Conservation (phyloP, 2,888 invertebrate genomes). For the Conus canariensis region DNA sequence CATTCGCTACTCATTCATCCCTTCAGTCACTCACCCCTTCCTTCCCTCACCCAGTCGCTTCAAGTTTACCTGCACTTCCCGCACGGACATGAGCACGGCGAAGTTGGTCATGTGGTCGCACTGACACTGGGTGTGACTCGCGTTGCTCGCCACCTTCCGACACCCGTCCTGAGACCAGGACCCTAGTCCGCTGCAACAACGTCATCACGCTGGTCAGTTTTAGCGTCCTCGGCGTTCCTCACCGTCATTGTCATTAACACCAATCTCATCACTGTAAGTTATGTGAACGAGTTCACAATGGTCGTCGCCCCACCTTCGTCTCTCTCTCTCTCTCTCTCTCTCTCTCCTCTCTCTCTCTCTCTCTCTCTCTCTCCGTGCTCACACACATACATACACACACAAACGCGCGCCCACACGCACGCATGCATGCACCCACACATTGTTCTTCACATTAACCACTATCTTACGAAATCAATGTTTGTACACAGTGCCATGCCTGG, state of each 20-base stretch:
- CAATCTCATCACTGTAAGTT: background rate
- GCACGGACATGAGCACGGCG: slow-evolving; percentile 77
- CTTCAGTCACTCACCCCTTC: too few relatives aligned
- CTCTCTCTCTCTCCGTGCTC: background rate
- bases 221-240: background rate
- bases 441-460: too few relatives aligned
- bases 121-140: slow-evolving; percentile 71
- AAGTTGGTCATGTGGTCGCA: slow-evolving; percentile 78
- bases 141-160: slow-evolving; percentile 58
- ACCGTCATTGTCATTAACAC: background rate
- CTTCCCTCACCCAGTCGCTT: too few relatives aligned
- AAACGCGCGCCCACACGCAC: too few relatives aligned
- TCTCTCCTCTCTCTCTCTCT: background rate
- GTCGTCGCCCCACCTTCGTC: too few relatives aligned
- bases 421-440: too few relatives aligned
- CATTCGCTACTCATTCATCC: too few relatives aligned
- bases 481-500: too few relatives aligned
- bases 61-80: slow-evolving; percentile 66
- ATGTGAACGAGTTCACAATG: too few relatives aligned
- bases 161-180: slow-evolving; percentile 71
- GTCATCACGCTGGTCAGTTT: too few relatives aligned
- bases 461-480: too few relatives aligned
- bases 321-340: background rate
- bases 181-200: slow-evolving; percentile 38
- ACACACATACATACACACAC: too few relatives aligned